Evolutionary conservation across 2,113 vertebrate species (phyloP).

Genomic region (Aldabrachelys gigantea): DNA sequence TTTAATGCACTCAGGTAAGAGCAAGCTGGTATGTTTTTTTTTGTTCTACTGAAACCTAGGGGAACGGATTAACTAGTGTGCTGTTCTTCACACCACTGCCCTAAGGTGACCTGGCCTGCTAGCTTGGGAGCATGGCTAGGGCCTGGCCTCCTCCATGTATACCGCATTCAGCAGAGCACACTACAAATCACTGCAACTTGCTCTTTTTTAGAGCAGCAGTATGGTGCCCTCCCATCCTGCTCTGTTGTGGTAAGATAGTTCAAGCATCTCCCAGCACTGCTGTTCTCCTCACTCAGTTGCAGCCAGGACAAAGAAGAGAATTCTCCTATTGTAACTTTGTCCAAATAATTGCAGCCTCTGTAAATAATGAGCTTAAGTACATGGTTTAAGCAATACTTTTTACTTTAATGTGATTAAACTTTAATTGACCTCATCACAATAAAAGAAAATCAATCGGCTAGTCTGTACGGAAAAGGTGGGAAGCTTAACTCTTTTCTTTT

Average conservation of each 20-base stretch:
- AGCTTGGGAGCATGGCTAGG: background rate
- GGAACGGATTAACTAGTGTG: background rate
- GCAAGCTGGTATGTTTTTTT: background rate
- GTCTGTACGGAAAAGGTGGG: background rate
- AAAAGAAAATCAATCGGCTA: background rate
- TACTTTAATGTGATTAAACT: background rate
- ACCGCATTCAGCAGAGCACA: background rate
- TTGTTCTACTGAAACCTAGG: background rate
- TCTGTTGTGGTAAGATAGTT: background rate
- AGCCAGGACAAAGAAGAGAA: background rate
- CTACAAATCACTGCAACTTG: background rate
- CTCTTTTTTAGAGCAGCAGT: background rate
- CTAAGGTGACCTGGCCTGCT: background rate
- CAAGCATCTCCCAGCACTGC: background rate
- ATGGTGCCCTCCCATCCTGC: background rate
- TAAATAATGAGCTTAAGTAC: background rate
- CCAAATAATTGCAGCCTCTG: background rate
- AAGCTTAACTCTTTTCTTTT: slow-evolving; percentile 47
- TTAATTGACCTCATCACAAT: background rate
- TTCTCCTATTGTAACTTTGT: background rate
- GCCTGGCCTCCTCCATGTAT: background rate
- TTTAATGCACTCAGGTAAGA: background rate
- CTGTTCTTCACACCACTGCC: background rate
- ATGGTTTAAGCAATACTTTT: background rate
- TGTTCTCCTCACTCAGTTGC: background rate